Base-by-base conservation (phyloP, 2,797 vertebrate species). In the Pogoniulus pusillus region DNA sequence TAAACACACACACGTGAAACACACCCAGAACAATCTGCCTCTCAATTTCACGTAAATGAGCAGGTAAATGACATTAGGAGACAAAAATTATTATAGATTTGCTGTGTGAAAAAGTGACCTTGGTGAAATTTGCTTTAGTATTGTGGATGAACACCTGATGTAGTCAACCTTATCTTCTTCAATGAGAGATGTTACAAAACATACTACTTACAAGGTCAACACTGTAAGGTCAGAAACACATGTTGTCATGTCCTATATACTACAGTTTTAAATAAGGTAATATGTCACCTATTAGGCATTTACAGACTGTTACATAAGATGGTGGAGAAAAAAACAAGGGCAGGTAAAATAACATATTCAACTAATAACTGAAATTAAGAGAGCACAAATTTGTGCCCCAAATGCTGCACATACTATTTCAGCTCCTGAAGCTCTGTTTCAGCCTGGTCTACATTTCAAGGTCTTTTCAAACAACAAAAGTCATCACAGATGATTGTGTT, bases 71-170 rank as follows among this genome's bases (percentile, higher is more conserved):
- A 88, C 90, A 94, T 84, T 58, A 89, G 88, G 89, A 96, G 95
- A 96, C 90, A 96, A 96, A 94, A 96, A 92, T 77, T 85, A 91
- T 92, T 95, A 94, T 18, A 89, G 93, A 94, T 92, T 90, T 8
- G 0, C 89, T 87, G 80, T 85, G 84, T 94, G 92, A 87, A 93
- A 88, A 87, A 95, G 73, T 93, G 93, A 96, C 93, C 93, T 96
- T 91, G 85, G 43, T 93, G 90, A 89, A 94, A 96, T 89, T 83
- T 85, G 87, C 88, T 94, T 93, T 83, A 96, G 91, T 87, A 89
- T 81, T 91, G 88, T 79, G 94, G 81, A 93, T 91, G 79, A 96
- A 95, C 76, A 93, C 93, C 93, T 34, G 27, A 93, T 68, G 92
- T 78, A 94, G 90, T 93, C 91, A 94, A 88, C 92, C 92, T 93